Conservation (phyloP, 2,113 vertebrate species). For the Brachyistius frenatus region DNA sequence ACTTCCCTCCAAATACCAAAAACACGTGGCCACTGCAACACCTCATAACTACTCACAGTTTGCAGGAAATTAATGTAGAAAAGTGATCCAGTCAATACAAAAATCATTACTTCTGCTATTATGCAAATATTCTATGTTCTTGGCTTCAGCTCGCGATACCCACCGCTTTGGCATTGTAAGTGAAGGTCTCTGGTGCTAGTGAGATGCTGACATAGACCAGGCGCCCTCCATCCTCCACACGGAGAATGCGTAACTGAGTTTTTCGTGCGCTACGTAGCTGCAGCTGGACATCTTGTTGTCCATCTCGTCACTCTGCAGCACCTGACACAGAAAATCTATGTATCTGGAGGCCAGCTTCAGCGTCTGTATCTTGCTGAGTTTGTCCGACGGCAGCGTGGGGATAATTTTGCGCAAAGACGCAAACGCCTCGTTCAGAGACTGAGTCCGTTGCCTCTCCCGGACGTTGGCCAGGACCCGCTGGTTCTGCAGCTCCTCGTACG, state of each 20-base stretch:
- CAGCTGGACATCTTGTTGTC: constrained; percentile 90
- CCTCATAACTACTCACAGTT: neutral
- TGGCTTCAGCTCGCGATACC: constrained; percentile 45
- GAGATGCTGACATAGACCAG: constrained; percentile 88
- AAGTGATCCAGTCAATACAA: neutral
- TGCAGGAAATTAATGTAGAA: no score
- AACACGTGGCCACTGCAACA: constrained; percentile 11
- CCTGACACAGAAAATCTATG: constrained; percentile 88
- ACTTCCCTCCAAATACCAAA: constrained; percentile 3
- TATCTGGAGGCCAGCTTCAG: constrained; percentile 87
- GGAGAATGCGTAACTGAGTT: constrained; percentile 89
- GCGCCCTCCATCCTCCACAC: constrained; percentile 90
- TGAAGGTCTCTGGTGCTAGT: constrained; percentile 73
- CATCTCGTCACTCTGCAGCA: constrained; percentile 90
- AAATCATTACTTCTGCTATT: neutral
- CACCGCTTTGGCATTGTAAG: constrained; percentile 80
- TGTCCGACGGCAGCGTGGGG: constrained; percentile 88
- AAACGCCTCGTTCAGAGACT: constrained; percentile 88
- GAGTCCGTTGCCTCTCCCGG: constrained; percentile 86
- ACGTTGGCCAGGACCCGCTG: constrained; percentile 88
- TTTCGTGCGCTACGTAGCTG: constrained; percentile 89
- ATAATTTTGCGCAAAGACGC: constrained; percentile 87
- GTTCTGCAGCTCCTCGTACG: constrained; percentile 88
- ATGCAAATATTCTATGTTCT: neutral
- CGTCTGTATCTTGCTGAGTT: constrained; percentile 89